Evolutionary conservation across 2,888 invertebrate genomes (phyloP).

Genomic region (Hymenopus coronatus): DNA sequence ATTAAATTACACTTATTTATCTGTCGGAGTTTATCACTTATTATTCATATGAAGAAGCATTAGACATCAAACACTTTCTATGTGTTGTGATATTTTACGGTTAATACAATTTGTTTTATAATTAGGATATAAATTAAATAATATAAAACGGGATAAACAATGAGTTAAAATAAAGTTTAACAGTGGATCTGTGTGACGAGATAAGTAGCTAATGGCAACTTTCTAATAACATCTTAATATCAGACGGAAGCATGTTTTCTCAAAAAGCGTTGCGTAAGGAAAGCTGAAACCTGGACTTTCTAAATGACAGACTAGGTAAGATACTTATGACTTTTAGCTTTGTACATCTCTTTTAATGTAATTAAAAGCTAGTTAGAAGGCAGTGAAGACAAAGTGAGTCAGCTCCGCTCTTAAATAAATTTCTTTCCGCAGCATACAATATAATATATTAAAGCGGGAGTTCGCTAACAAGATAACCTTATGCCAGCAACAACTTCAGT

Average conservation of each 20-base stretch:
- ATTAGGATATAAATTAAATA: too few relatives aligned
- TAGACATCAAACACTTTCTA: too few relatives aligned
- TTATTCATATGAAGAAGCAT: too few relatives aligned
- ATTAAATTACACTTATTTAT: too few relatives aligned
- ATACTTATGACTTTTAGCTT: neutral
- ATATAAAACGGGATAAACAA: too few relatives aligned
- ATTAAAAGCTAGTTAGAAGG: neutral
- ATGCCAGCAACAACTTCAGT: neutral
- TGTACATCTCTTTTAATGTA: neutral
- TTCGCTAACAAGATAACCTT: neutral
- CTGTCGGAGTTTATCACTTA: too few relatives aligned
- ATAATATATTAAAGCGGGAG: neutral
- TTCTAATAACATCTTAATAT: too few relatives aligned
- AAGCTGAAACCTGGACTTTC: neutral
- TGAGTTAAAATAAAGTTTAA: too few relatives aligned
- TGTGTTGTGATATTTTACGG: too few relatives aligned
- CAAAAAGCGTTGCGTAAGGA: neutral
- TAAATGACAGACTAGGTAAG: neutral
- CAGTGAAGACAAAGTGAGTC: neutral
- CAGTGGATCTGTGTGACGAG: too few relatives aligned
- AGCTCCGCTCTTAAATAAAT: neutral
- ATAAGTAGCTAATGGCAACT: too few relatives aligned
- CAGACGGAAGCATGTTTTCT: neutral
- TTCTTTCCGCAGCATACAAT: neutral
- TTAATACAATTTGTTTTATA: too few relatives aligned